Percentiles rank a stretch among this genome's conserved stretches.
Evolutionary conservation across 2,888 invertebrate genomes (phyloP).

Genomic region (Euclidia mi): DNA sequence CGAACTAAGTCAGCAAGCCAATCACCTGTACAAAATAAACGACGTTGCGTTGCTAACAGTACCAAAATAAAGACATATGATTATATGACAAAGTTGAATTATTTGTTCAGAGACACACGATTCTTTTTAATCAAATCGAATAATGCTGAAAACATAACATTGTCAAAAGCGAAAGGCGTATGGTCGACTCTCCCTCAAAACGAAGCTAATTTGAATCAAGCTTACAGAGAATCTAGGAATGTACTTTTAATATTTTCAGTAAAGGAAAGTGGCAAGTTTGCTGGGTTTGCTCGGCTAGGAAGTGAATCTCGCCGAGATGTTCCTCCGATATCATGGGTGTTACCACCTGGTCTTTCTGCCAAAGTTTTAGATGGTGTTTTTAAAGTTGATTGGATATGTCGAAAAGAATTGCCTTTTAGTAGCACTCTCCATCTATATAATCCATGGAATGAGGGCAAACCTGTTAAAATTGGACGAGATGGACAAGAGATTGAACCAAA

Average conservation of each 20-base stretch:
- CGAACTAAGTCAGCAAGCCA: constrained; percentile 83
- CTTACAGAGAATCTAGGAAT: constrained; percentile 97
- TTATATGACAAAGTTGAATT: constrained; percentile 97
- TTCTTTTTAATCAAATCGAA: constrained; percentile 99
- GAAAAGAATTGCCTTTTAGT: constrained; percentile 97
- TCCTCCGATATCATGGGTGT: constrained; percentile 97
- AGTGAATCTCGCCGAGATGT: constrained; percentile 97
- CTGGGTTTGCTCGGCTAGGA: constrained; percentile 97
- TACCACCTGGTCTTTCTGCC: constrained; percentile 97
- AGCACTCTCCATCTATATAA: constrained; percentile 98
- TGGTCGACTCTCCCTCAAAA: constrained; percentile 99
- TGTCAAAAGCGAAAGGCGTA: constrained; percentile 98
- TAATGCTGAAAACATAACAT: constrained; percentile 98
- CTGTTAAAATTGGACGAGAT: constrained; percentile 99
- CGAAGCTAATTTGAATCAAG: constrained; percentile 98
- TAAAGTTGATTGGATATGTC: constrained; percentile 99
- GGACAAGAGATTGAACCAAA: constrained; percentile 99
- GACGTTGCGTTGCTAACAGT: constrained; percentile 72
- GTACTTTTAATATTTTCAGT: constrained; percentile 99
- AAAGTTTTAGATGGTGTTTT: constrained; percentile 98
- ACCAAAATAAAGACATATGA: constrained; percentile 93
- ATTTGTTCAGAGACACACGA: constrained; percentile 97
- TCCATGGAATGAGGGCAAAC: constrained; percentile 99
- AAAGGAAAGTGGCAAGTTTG: constrained; percentile 98
- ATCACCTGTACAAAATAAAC: constrained; percentile 80